Evolutionary conservation across 2,888 invertebrate genomes (phyloP).

Genomic region (Phengaris alcon): DNA sequence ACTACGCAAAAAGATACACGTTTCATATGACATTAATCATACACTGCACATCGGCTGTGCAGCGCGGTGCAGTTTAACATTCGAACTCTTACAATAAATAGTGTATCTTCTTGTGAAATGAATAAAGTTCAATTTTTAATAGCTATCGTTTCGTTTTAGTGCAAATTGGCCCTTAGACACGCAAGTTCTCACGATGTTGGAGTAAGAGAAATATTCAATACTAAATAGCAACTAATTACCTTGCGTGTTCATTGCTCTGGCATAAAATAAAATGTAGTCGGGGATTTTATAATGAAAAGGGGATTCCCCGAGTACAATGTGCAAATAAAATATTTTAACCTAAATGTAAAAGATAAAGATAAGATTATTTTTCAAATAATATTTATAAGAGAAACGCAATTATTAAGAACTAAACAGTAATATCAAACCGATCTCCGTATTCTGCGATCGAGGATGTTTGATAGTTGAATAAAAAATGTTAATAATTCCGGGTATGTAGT

Average conservation of each 20-base stretch:
- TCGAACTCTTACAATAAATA: no score
- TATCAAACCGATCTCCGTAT: neutral
- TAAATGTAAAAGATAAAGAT: neutral
- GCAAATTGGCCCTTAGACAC: neutral
- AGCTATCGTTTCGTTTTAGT: no score
- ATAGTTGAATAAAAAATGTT: conserved; percentile 7
- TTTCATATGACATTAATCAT: no score
- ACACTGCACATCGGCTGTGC: no score
- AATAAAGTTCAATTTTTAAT: no score
- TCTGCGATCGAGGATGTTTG: conserved; percentile 11
- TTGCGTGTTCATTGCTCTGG: neutral
- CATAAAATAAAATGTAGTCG: no score
- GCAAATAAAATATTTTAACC: neutral
- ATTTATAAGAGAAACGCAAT: no score
- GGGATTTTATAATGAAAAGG: neutral
- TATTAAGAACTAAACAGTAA: no score
- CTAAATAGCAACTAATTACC: neutral
- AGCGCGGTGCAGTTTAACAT: no score
- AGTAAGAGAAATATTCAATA: neutral
- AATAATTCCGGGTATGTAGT: neutral
- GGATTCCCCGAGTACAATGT: neutral
- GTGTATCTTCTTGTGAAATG: no score
- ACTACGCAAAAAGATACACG: no score
- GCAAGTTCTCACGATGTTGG: neutral
- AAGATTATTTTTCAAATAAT: no score